A percentile compares a stretch with the other conserved stretches of the same genome.
phyloP scores from a whole-genome alignment of 2,113 vertebrate species.

The Xerus inauris region DNA sequence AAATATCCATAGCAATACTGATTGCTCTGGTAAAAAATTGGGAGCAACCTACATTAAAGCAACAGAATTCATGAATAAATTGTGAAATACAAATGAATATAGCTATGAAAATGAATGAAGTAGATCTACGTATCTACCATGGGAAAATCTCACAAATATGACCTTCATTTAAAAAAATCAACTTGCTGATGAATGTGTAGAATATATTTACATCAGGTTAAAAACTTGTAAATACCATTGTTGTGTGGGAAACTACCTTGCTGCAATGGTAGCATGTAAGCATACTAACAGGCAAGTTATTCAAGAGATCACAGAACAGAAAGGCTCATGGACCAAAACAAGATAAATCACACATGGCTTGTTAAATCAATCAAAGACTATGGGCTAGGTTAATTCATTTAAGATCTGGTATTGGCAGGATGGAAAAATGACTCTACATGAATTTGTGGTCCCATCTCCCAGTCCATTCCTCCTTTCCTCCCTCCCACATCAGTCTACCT shows the following conservation, averaged over 20 bases:
- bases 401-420: neutral
- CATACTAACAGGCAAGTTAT: neutral
- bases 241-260: neutral
- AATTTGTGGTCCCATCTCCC: neutral
- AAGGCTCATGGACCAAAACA: neutral
- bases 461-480: neutral
- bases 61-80: neutral
- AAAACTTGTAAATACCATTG: slow-evolving; percentile 16
- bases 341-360: neutral
- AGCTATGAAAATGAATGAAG: slow-evolving; percentile 33
- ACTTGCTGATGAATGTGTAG: neutral
- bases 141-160: slow-evolving; percentile 20
- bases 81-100: neutral
- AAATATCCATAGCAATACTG: neutral
- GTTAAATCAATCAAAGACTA: neutral
- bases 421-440: neutral
- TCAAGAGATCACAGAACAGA: slow-evolving; percentile 16
- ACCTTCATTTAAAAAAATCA: neutral
- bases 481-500: neutral
- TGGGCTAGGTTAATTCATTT: neutral
- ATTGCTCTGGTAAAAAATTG: neutral
- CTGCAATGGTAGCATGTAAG: neutral
- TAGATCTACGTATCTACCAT: neutral
- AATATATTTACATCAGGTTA: neutral
- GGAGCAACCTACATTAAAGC: neutral